A percentile compares a stretch with the other conserved stretches of the same genome.
phyloP scores from a whole-genome alignment of 2,888 invertebrate genomes.

The Amblyjoppa proteus region DNA sequence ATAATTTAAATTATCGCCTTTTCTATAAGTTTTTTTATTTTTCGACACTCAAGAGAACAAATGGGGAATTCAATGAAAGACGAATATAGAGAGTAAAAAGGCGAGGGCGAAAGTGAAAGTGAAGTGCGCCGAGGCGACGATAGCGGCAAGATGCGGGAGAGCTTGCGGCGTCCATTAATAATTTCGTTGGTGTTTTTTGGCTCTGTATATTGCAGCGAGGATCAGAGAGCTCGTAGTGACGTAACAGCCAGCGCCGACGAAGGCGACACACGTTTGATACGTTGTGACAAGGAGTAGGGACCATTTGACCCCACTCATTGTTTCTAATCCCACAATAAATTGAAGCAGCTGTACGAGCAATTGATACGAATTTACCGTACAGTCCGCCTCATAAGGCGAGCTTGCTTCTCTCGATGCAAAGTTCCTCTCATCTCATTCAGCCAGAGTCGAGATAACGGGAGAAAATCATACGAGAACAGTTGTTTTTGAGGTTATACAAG shows the following conservation, averaged over 20 bases:
- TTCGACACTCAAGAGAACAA: background rate
- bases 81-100: slow-evolving; percentile 21
- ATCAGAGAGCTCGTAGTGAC: slow-evolving; percentile 69
- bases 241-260: slow-evolving; percentile 73
- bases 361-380: slow-evolving; percentile 84
- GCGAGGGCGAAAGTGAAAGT: slow-evolving; percentile 59
- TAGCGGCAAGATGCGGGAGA: slow-evolving; percentile 17
- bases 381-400: slow-evolving; percentile 79
- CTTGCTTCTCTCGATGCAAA: slow-evolving; percentile 12
- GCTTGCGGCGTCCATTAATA: slow-evolving; percentile 55
- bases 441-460: background rate
- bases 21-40: background rate
- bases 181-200: slow-evolving; percentile 65
- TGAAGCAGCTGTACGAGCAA: slow-evolving; percentile 84
- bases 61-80: slow-evolving; percentile 9
- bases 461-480: background rate
- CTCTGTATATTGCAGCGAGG: slow-evolving; percentile 31
- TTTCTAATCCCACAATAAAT: slow-evolving; percentile 85
- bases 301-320: slow-evolving; percentile 84
- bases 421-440: background rate
- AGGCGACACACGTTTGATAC: slow-evolving; percentile 76
- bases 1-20: too few relatives aligned
- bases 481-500: background rate
- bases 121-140: slow-evolving; percentile 9
- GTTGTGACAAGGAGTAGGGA: slow-evolving; percentile 80